Conservation (phyloP, 2,888 invertebrate species). For the Leptinotarsa tumamoca region DNA sequence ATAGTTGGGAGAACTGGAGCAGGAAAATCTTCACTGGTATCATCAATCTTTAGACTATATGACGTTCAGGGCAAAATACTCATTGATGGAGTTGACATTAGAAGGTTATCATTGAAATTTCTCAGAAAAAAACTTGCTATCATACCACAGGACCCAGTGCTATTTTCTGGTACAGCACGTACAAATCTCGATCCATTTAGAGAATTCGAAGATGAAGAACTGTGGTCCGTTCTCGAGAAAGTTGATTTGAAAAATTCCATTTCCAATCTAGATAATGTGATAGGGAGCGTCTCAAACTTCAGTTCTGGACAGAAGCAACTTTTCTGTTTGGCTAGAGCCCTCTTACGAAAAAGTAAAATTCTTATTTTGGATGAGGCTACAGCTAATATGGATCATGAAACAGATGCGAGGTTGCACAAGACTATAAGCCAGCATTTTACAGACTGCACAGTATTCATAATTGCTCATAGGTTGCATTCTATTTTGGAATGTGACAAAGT, state of each 20-base stretch:
- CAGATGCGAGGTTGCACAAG: conserved; percentile 68
- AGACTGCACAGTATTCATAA: conserved; percentile 70
- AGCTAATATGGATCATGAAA: conserved; percentile 69
- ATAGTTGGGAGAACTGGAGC: conserved; percentile 89
- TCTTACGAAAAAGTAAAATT: conserved; percentile 67
- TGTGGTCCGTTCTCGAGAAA: conserved; percentile 85
- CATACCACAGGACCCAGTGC: conserved; percentile 86
- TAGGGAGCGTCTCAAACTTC: conserved; percentile 56
- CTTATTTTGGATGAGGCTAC: conserved; percentile 71
- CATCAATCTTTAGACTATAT: conserved; percentile 84
- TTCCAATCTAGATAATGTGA: conserved; percentile 68
- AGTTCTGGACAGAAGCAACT: conserved; percentile 71
- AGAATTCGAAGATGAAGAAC: conserved; percentile 82
- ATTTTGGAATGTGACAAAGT: conserved; percentile 69
- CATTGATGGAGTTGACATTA: conserved; percentile 83
- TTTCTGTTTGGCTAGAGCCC: conserved; percentile 69
- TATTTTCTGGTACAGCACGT: conserved; percentile 63
- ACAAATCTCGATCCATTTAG: conserved; percentile 70
- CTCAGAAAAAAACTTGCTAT: conserved; percentile 73
- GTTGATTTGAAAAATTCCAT: conserved; percentile 77
- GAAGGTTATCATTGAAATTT: conserved; percentile 73
- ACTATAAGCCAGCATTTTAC: conserved; percentile 69
- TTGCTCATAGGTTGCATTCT: conserved; percentile 64
- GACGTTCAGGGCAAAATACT: conserved; percentile 80
- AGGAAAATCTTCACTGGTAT: conserved; percentile 82